These are phyloP conservation scores for Apeltes quadracus DNA, from an alignment of 2,113 vertebrate species.

Conservation along the genomic window DNA sequence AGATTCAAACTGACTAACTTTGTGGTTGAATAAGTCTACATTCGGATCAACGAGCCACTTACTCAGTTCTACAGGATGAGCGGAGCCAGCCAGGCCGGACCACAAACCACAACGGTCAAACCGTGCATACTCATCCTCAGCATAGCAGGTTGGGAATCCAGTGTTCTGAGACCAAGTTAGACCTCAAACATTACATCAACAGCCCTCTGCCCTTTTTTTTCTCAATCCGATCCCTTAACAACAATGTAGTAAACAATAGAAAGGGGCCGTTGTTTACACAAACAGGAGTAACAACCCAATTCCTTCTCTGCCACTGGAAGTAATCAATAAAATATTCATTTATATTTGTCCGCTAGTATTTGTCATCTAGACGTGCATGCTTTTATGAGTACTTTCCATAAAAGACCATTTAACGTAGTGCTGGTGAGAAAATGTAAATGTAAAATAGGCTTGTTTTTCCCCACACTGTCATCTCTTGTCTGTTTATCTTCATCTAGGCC, in stretches of 20 bases:
- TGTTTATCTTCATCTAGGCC: constrained; percentile 25
- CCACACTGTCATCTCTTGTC: not conserved
- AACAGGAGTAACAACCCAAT: not conserved
- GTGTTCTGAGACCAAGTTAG: constrained; percentile 5
- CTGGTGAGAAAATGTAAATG: not conserved
- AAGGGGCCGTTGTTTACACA: not conserved
- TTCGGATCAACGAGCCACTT: constrained; percentile 29
- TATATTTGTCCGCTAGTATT: not conserved
- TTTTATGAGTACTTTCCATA: not conserved
- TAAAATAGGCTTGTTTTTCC: constrained; percentile 3
- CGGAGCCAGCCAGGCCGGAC: constrained; percentile 44
- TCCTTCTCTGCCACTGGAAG: constrained; percentile 3
- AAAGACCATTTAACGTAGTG: not conserved
- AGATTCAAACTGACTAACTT: too few relatives aligned
- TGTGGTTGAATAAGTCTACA: not conserved
- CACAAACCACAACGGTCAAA: constrained; percentile 41
- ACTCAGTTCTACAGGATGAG: constrained; percentile 3
- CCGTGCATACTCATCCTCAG: constrained; percentile 25
- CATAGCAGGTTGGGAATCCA: constrained; percentile 33
- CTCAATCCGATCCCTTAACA: constrained; percentile 10
- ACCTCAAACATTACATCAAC: constrained; percentile 23
- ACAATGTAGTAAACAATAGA: not conserved
- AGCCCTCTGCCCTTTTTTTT: constrained; percentile 3
- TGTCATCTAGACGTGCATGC: not conserved
- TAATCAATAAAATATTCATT: not conserved